Evolutionary conservation across 2,888 invertebrate species (phyloP), one percentile per base, ranked within the genome.

Genomic region (Xestia ashworthii): DNA sequence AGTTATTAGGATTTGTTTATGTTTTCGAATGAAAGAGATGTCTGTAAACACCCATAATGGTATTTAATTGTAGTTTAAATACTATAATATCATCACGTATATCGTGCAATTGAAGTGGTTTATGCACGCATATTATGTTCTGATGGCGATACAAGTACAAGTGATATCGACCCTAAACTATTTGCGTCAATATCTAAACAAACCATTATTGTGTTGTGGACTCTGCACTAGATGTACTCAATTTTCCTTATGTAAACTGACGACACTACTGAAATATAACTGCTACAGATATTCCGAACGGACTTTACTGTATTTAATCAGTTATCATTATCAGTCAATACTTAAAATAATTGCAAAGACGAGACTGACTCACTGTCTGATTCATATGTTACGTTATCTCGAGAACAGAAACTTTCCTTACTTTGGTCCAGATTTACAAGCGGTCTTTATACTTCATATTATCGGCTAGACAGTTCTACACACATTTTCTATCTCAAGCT

Each of bases 341-440:
- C 71, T 73, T 74, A 69, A 69, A 64, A 67, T 80, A 68, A 80
- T 62, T 76, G 46, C 32, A 50, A 32, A 44, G 71, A 73, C 50
- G 38, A 62, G 22, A 82, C 65, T 84, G 74, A 87, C 67, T 85
- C 76, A 77, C 46, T 62, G 77, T n/a, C 64, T 81, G 81, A 84
- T 72, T 84, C 81, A 84, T 84, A 73, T 50, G 60, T 84, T 44
- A 71, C 68, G 62, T 80, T 87, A 84, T 87, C 81, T 80, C 38
- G 55, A 66, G 62, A 77, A 74, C 79, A 71, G 67, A 78, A 55
- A 64, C 16, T 79, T 71, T 76, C 71, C 78, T 82, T 71, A 55
- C 19, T 73, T 50, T 38, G 50, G 69, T 48, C 65, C 44, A 78
- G 83, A 83, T 82, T 83, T 78, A 71, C 68, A 60, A 69, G 16